phyloP scores from a whole-genome alignment of 1,140 invertebrate species.

The Hypsibius dujardini region DNA sequence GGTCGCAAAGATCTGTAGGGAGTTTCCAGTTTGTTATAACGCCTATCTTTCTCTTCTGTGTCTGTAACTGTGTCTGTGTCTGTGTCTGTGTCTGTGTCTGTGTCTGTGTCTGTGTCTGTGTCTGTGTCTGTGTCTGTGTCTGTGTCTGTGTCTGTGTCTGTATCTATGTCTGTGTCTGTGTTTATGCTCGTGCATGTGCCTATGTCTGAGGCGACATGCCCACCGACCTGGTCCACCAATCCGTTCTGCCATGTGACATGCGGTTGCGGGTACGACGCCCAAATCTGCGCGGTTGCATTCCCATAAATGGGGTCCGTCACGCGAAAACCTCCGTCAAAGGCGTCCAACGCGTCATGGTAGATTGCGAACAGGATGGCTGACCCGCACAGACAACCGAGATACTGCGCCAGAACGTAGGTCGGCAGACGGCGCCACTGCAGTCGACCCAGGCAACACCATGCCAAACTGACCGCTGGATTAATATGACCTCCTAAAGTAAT shows the following conservation, averaged over 20 bases:
- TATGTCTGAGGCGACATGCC: constrained; percentile 21
- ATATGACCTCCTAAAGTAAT: constrained; percentile 37
- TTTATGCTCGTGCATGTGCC: not conserved
- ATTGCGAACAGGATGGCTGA: constrained; percentile 35
- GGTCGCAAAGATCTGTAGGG: constrained; percentile 40
- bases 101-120: constrained; percentile 38
- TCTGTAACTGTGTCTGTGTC: not conserved
- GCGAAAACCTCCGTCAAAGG: not conserved
- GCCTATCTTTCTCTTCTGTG: too few relatives aligned
- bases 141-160: too few relatives aligned
- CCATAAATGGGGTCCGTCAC: not conserved
- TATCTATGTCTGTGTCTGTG: too few relatives aligned
- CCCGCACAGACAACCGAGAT: constrained; percentile 39
- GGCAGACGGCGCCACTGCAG: constrained; percentile 35
- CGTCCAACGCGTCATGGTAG: constrained; percentile 29
- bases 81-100: constrained; percentile 37
- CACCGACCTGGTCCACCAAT: constrained; percentile 37
- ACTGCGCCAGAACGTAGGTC: constrained; percentile 39
- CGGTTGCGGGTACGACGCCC: constrained; percentile 39
- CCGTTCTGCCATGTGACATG: constrained; percentile 33
- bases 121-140: constrained; percentile 24
- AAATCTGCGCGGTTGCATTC: constrained; percentile 39
- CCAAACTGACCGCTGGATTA: constrained; percentile 40
- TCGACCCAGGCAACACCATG: constrained; percentile 34
- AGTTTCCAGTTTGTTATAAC: too few relatives aligned